These are phyloP conservation scores for Patiria pectinifera DNA, from an alignment of 53 echinoderm and acorn worm species.

Conservation along the genomic window DNA sequence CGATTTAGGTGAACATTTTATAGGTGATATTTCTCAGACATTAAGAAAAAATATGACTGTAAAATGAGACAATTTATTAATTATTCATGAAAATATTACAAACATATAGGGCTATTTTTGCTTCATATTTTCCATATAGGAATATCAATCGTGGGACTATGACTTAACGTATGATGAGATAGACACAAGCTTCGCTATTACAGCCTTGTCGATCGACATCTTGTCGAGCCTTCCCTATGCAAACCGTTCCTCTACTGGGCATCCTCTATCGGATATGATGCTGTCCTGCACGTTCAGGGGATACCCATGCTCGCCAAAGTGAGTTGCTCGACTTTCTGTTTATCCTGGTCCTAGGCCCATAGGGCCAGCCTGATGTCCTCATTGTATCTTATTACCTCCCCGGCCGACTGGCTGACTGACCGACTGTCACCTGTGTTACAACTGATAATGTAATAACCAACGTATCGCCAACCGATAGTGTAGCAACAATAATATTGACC, in stretches of 20 bases:
- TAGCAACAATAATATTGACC: too few species aligned
- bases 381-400: too few species aligned
- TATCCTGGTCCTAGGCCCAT: too few species aligned
- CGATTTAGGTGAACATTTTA: too few species aligned
- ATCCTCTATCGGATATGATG: constrained; percentile 66
- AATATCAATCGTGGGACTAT: constrained; percentile 56
- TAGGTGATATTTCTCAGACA: too few species aligned
- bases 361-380: too few species aligned
- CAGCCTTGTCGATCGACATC: constrained; percentile 6
- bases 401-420: too few species aligned
- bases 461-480: too few species aligned
- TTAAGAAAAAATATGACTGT: too few species aligned
- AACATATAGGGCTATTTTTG: not conserved
- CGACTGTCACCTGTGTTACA: too few species aligned
- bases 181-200: not conserved
- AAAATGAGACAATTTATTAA: too few species aligned
- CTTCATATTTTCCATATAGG: not conserved
- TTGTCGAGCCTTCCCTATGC: constrained; percentile 66
- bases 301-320: constrained; percentile 72
- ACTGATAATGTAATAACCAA: too few species aligned
- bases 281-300: constrained; percentile 75
- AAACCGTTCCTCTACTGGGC: constrained; percentile 62
- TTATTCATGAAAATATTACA: not conserved
- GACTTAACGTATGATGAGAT: constrained; percentile 25
- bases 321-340: not conserved